Base-by-base conservation (phyloP, 2,113 vertebrate species). In the Dipodomys merriami region DNA sequence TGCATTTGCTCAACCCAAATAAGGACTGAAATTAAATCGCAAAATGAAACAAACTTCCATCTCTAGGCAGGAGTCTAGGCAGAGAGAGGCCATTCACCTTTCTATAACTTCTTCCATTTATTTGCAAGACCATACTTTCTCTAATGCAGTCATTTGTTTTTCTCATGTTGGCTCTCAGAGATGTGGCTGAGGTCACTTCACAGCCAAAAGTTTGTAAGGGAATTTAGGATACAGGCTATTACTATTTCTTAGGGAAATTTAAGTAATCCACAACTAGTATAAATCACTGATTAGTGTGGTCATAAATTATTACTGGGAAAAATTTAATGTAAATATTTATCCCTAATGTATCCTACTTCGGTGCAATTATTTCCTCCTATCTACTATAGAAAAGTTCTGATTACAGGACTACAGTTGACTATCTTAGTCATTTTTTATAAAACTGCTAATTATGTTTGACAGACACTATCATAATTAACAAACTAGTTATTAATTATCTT, bases 351-450 rank as follows among this genome's bases (percentile, higher is more conserved):
- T 57, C 77, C 57, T 68, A 72, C 88, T 96, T 93, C 80, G 93
- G 83, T 35, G n/a, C 33, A 90, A 80, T 27, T 27, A 67, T 88
- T 93, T 95, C 62, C 74, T 95, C 73, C 86, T 78, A 88, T 79
- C 78, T 91, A 71, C 44, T 86, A 88, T 57, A 91, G 88, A 49
- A 88, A 95, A 94, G 86, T 86, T 94, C 94, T 82, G 46, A 53
- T 84, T 86, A 25, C 73, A 83, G 83, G 84, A 90, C 87, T 94
- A 78, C 39, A 80, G 80, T 78, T 96, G 89, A 93, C 22, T 85
- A 35, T 86, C 94, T 29, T 62, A 62, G 22, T 22, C 16, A 62
- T 62, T 62, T 67, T 68, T 29, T 68, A 39, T 44, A 74, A 10
- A 74, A 39, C 7, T 23, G 88, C 90, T 92, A 86, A 93, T 90